Percentiles rank a stretch among this genome's conserved stretches.
Evolutionary conservation across 2,888 invertebrate species (phyloP).

Genomic region (Acholoe squamosa): DNA sequence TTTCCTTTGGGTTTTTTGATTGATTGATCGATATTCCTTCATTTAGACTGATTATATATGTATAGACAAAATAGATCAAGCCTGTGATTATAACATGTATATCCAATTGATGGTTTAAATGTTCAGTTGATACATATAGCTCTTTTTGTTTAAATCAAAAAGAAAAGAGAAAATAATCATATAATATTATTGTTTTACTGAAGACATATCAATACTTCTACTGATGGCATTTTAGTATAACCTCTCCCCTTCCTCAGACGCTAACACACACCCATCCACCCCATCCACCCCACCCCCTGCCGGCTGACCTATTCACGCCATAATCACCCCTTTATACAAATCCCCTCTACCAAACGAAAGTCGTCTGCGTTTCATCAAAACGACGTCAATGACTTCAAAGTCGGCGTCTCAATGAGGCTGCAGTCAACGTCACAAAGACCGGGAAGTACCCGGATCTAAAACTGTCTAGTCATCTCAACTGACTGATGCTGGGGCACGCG

Average conservation of each 20-base stretch:
- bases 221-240: too few species aligned
- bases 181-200: too few species aligned
- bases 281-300: not conserved
- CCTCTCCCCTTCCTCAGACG: not conserved
- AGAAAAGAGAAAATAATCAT: too few species aligned
- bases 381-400: slow-evolving; percentile 17
- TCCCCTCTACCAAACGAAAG: not conserved
- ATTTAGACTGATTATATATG: too few species aligned
- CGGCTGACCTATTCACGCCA: not conserved
- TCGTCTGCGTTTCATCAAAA: not conserved
- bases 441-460: slow-evolving; percentile 6
- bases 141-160: too few species aligned
- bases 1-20: too few species aligned
- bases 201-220: too few species aligned
- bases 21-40: too few species aligned
- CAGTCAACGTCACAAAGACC: not conserved
- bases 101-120: too few species aligned
- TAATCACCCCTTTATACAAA: not conserved
- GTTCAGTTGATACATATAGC: too few species aligned
- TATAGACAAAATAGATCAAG: too few species aligned
- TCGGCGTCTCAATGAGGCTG: not conserved
- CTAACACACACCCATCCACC: not conserved
- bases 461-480: not conserved
- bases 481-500: slow-evolving; percentile 27
- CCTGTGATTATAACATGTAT: too few species aligned